Percentiles rank a stretch among this genome's conserved stretches.
Evolutionary conservation across 2,797 vertebrate species (phyloP).

Genomic region (Cottoperca gobio): DNA sequence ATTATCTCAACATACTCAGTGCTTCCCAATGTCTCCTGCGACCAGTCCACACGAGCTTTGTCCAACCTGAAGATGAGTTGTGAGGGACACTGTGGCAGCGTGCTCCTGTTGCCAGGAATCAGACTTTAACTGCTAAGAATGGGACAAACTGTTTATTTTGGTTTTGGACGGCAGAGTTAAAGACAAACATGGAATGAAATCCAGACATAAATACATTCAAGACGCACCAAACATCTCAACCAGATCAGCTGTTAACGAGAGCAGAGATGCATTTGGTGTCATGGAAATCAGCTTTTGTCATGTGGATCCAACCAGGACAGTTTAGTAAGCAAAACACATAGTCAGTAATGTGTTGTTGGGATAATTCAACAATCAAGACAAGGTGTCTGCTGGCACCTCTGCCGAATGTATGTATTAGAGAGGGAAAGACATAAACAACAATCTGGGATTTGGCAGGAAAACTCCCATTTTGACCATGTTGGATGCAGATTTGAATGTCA

Average conservation of each 20-base stretch:
- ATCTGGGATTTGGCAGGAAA: constrained; percentile 44
- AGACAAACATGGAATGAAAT: constrained; percentile 43
- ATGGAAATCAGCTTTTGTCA: constrained; percentile 12
- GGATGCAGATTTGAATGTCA: constrained; percentile 45
- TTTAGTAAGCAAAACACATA: constrained; percentile 22
- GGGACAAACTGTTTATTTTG: constrained; percentile 31
- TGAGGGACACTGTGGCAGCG: constrained; percentile 7
- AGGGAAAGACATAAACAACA: constrained; percentile 32
- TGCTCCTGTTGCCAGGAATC: constrained; percentile 25
- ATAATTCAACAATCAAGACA: constrained; percentile 26
- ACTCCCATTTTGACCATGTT: constrained; percentile 27
- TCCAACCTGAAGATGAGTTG: constrained; percentile 17
- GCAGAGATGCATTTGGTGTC: constrained; percentile 18
- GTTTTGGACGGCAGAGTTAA: constrained; percentile 25
- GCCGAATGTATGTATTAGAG: constrained; percentile 44
- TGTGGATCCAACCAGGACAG: constrained; percentile 32
- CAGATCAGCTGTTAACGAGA: constrained; percentile 13
- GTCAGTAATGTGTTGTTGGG: constrained; percentile 28
- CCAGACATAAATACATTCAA: constrained; percentile 37
- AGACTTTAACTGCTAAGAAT: constrained; percentile 20
- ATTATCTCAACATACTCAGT: not conserved
- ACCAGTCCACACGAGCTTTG: not conserved
- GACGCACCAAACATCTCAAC: constrained; percentile 4
- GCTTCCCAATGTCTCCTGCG: constrained; percentile 15
- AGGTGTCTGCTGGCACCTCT: constrained; percentile 46